Percentiles rank a stretch among this genome's conserved stretches.
Evolutionary conservation across 2,888 invertebrate species (phyloP).

Genomic region (Leptopilina myrica): DNA sequence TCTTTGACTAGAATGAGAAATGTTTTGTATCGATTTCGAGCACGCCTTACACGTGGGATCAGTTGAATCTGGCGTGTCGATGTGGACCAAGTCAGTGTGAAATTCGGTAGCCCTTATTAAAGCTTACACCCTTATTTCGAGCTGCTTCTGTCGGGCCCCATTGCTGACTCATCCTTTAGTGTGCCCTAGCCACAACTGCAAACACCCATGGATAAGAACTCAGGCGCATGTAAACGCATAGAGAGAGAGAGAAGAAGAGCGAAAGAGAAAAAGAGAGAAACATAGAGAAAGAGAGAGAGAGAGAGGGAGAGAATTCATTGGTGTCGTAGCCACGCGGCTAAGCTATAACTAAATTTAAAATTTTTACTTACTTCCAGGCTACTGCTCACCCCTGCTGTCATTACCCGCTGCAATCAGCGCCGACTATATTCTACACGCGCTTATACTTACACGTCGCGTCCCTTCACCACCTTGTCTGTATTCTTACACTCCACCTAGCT

Average conservation of each 20-base stretch:
- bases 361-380: slow-evolving; percentile 77
- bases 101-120: slow-evolving; percentile 76
- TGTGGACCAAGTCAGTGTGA: slow-evolving; percentile 73
- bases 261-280: slow-evolving; percentile 46
- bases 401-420: slow-evolving; percentile 73
- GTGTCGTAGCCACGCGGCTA: slow-evolving; percentile 68
- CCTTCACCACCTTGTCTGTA: slow-evolving; percentile 53
- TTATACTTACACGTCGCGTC: slow-evolving; percentile 37
- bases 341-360: slow-evolving; percentile 77
- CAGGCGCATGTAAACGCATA: slow-evolving; percentile 49
- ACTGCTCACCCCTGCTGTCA: slow-evolving; percentile 76
- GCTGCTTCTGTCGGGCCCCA: slow-evolving; percentile 50
- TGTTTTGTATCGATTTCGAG: slow-evolving; percentile 26
- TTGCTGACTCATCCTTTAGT: slow-evolving; percentile 65
- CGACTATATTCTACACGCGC: slow-evolving; percentile 42
- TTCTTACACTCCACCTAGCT: slow-evolving; percentile 60
- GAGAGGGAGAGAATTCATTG: slow-evolving; percentile 54
- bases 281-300: slow-evolving; percentile 33
- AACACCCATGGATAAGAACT: slow-evolving; percentile 56
- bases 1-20: not conserved
- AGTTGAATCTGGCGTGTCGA: slow-evolving; percentile 33
- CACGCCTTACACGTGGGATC: slow-evolving; percentile 18
- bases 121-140: slow-evolving; percentile 66
- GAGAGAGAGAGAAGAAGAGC: slow-evolving; percentile 41
- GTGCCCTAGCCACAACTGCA: slow-evolving; percentile 59